Base-by-base conservation (phyloP, 2,113 vertebrate genomes). In the Hippoglossus stenolepis region DNA sequence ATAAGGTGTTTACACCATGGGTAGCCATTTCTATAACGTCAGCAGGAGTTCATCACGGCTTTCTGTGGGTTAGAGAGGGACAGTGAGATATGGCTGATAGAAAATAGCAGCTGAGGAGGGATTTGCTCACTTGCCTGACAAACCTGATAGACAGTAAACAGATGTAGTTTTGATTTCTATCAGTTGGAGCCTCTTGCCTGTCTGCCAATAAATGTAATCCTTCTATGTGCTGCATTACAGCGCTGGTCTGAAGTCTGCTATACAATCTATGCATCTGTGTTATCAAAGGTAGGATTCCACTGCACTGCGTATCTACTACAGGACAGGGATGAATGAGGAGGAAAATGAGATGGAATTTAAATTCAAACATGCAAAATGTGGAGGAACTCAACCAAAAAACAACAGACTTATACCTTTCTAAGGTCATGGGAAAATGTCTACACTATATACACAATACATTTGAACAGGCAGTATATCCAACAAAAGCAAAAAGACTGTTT, bases 151-250 rank as follows among this genome's bases (percentile, higher is more conserved):
- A 90, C 77, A 77, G 82, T 85, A 83, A 86, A 90, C 68, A 87
- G 88, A 91, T 90, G 87, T 74, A 75, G 77, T 89, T 85, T 76
- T 63, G 79, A 69, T 86, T 87, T 87, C 69, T 85, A 87, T 91
- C 84, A 84, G 51, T 35, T 61, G 67, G 49, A 82, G 83, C 28
- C 77, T 84, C 72, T 80, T 74, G 78, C 54, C 56, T 67, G 59
- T 82, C 68, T 85, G 85, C 81, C 86, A 85, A 68, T 82, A 86
- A 53, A 75, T 89, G 72, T 82, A 88, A 89, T 92, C 77, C 85
- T 71, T 88, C 80, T 86, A 69, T 89, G 70, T 40, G 84, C 54
- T 2, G 63, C 80, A 75, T 76, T 82, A 78, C 70, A 83, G 65
- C 1, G 20, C 47, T 24, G 26, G 38, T 85, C 75, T 87, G 63